Evolutionary conservation across 2,797 vertebrate species (phyloP).

Genomic region (Eulemur coronatus): DNA sequence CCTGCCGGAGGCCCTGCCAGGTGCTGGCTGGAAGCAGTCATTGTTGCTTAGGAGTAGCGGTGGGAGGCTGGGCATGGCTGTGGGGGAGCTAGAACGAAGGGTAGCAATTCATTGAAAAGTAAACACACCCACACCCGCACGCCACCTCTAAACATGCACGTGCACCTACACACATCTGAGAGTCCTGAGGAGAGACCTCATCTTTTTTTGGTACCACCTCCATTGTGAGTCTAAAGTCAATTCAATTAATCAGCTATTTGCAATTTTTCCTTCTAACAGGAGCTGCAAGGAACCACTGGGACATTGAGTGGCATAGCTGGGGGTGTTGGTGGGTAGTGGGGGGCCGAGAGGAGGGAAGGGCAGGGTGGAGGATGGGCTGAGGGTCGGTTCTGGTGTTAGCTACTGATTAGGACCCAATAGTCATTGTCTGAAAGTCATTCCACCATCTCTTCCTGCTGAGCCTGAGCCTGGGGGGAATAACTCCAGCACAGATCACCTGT

Average conservation of each 20-base stretch:
- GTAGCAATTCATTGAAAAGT: neutral
- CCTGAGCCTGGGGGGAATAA: neutral
- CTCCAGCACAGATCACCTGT: neutral
- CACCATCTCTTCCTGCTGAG: neutral
- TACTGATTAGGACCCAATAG: too few species aligned
- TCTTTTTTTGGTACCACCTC: neutral
- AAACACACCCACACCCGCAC: neutral
- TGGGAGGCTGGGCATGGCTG: neutral
- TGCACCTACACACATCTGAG: neutral
- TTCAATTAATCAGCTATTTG: neutral
- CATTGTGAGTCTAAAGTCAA: neutral
- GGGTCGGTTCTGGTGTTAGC: neutral
- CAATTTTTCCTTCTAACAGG: neutral
- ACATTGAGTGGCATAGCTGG: neutral
- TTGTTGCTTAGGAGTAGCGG: neutral
- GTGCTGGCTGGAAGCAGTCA: too few species aligned
- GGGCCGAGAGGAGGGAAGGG: too few species aligned
- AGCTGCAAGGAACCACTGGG: neutral
- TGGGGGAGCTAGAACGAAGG: neutral
- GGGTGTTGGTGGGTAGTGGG: neutral
- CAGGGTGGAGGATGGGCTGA: neutral
- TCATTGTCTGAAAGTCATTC: neutral
- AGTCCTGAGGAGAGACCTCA: neutral
- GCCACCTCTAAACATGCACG: neutral
- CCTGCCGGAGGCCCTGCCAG: neutral